Base-by-base conservation (phyloP, 2,888 invertebrate genomes). In the Poecilus cupreus region DNA sequence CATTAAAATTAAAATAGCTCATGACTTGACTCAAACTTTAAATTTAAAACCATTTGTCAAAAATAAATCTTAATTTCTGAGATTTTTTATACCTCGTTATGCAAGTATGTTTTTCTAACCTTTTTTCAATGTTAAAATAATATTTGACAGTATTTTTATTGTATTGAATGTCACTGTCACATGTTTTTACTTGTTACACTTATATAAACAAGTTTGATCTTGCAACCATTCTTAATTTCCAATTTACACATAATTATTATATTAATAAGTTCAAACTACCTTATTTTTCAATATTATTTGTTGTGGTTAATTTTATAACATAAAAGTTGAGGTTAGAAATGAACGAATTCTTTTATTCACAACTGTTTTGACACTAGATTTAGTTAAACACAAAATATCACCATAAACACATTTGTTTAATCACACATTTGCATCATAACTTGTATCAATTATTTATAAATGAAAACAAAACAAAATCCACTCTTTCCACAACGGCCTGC, bases 1-100 rank as follows among this genome's bases (percentile, higher is more conserved):
- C 54, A 54, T 54, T 54, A 54, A 54, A 54, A 54, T 54, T 54
- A 54, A 54, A 54, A 54, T 54, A 54, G 22, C 54, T 54, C 10
- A 11, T 2, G 22, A 54, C 22, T 1, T 54, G 54, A 54, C 11
- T 54, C 54, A 54, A 54, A 16, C 20, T 54, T 54, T 22, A 54
- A 43, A 22, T 22, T 54, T 54, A 54, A 54, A 3, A 22, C 22
- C 20, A 22, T 22, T 22, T 54, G 54, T 54, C 54, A 4, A 49
- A 49, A 49, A 49, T 49, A 49, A 49, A 18, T 3, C 54, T 16
- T 13, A 18, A 54, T 54, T 54, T 54, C 18, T 11, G 0, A 6
- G 2, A 8, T 54, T 54, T 54, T 43, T 43, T 43, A 32, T 43
- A 0, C 43, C 10, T n/a, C n/a, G 22, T 54, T 54, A 22, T 22